A percentile compares a stretch with the other conserved stretches of the same genome.
These are phyloP conservation scores for Ichneumoninae sp. DNA, from an alignment of 2,888 invertebrate species.

Conservation along the genomic window DNA sequence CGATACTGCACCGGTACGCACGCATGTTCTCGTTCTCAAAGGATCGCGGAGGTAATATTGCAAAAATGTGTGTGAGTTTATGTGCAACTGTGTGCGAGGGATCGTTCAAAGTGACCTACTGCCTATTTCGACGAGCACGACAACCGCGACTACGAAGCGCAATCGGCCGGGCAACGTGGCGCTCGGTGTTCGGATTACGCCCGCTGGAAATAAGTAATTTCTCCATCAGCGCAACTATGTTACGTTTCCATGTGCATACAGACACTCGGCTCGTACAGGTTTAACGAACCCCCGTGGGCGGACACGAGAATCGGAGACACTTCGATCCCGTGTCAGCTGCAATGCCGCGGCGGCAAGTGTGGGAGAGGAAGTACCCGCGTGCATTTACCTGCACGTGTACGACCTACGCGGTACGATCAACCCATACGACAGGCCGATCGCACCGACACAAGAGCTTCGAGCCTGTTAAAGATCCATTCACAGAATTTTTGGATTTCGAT, in stretches of 20 bases:
- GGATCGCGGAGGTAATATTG: conserved; percentile 49
- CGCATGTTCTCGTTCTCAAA: conserved; percentile 27
- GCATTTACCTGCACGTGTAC: conserved; percentile 37
- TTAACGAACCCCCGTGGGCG: conserved; percentile 59
- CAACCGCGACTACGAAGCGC: conserved; percentile 23
- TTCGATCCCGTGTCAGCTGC: conserved; percentile 41
- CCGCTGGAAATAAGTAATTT: conserved; percentile 79
- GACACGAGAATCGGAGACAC: conserved; percentile 35
- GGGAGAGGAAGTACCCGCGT: conserved; percentile 38
- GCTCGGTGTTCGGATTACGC: conserved; percentile 59
- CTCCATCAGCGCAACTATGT: conserved; percentile 72
- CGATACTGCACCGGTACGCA: conserved; percentile 44
- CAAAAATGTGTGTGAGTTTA: conserved; percentile 10
- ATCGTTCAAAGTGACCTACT: conserved; percentile 53
- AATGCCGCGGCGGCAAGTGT: conserved; percentile 13
- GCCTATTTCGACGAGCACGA: conserved; percentile 46
- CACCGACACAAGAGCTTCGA: conserved; percentile 2
- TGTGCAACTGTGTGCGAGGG: conserved; percentile 1
- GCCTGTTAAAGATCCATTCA: conserved; percentile 12
- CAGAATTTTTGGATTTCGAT: too few relatives aligned
- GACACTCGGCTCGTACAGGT: conserved; percentile 43
- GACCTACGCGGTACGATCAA: conserved; percentile 33
- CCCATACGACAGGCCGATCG: conserved; percentile 18
- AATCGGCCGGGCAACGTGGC: conserved; percentile 21
- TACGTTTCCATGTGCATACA: conserved; percentile 62